Percentiles rank a stretch among this genome's conserved stretches.
These are phyloP conservation scores for Ganaspis brasiliensis DNA, from an alignment of 2,888 invertebrate genomes.

Conservation along the genomic window DNA sequence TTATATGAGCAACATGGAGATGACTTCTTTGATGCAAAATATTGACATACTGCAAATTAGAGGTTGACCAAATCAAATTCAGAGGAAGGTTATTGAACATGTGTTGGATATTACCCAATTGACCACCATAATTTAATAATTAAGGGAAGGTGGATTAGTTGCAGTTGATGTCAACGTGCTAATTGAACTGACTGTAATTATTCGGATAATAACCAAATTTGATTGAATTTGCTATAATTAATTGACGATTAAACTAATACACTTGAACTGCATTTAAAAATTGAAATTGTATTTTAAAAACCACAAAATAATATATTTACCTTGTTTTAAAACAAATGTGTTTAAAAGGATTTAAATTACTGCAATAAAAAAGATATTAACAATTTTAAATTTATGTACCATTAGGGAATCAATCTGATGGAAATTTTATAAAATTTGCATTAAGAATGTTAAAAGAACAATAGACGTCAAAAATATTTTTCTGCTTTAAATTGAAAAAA, in stretches of 20 bases:
- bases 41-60: background rate
- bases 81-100: background rate
- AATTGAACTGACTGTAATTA: background rate
- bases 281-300: background rate
- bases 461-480: background rate
- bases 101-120: conserved; percentile 10
- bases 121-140: conserved; percentile 7
- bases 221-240: background rate
- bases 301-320: no score
- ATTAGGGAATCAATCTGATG: no score
- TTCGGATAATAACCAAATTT: background rate
- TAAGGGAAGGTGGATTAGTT: background rate
- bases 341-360: no score
- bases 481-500: background rate
- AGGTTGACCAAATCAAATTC: background rate
- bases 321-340: no score
- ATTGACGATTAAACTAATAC: background rate
- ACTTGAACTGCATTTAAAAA: background rate
- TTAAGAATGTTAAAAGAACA: background rate
- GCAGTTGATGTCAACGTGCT: background rate
- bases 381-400: no score
- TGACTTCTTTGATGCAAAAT: background rate
- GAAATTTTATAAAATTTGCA: background rate
- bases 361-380: no score
- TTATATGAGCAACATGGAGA: background rate